Percentiles rank a stretch among this genome's conserved stretches.
Evolutionary conservation across 2,888 invertebrate species (phyloP).

Genomic region (Macrophya annulata): DNA sequence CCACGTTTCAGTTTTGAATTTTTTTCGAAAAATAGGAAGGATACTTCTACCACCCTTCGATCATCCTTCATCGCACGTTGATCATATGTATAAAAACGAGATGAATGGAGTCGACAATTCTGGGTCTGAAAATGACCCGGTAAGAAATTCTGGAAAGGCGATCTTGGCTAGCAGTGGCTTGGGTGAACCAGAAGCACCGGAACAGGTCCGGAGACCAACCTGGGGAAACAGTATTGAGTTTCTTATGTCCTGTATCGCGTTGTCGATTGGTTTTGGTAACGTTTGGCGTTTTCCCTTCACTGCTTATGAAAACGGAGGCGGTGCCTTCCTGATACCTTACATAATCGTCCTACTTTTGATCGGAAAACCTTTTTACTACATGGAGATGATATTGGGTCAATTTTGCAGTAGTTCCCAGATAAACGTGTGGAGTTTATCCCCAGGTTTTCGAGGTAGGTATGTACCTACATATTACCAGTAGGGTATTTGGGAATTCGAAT

Average conservation of each 20-base stretch:
- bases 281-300: slow-evolving; percentile 85
- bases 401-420: slow-evolving; percentile 89
- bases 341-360: slow-evolving; percentile 83
- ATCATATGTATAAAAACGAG: neutral
- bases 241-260: slow-evolving; percentile 82
- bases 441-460: slow-evolving; percentile 86
- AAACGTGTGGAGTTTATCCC: slow-evolving; percentile 84
- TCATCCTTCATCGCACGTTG: neutral
- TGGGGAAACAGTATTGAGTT: slow-evolving; percentile 84
- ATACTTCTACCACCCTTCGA: neutral
- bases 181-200: neutral
- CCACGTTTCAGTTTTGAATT: neutral
- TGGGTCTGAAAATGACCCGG: slow-evolving; percentile 32
- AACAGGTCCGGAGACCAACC: slow-evolving; percentile 68
- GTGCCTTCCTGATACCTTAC: slow-evolving; percentile 85
- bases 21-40: neutral
- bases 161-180: neutral
- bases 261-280: slow-evolving; percentile 85
- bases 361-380: slow-evolving; percentile 89
- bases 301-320: slow-evolving; percentile 84
- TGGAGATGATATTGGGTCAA: slow-evolving; percentile 92
- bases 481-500: neutral
- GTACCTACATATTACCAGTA: no score
- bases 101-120: slow-evolving; percentile 27
- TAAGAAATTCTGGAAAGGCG: neutral